Base-by-base conservation (phyloP, 2,797 vertebrate species). In the Philypnodon macrostomus region DNA sequence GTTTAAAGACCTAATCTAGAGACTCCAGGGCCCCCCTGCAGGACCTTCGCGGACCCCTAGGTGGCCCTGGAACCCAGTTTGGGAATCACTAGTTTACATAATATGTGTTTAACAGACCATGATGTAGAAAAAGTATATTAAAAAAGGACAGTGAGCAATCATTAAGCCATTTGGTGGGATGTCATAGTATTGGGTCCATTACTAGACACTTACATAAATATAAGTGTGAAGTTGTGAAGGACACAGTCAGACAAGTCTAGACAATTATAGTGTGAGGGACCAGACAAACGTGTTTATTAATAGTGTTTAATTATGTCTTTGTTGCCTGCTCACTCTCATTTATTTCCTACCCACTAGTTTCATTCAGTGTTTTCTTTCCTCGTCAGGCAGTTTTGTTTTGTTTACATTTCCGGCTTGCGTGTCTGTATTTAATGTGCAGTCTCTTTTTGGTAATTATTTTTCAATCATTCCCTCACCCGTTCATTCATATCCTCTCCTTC, bases 281-380 rank as follows among this genome's bases (percentile, higher is more conserved):
- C 50, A 75, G 76, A 48, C 61, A 35, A 83, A 86, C 80, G 79
- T 37, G 76, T 86, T 83, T 60, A 56, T 70, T 63, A 41, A 54
- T 81, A 56, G 35, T 37, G 40, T 26, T 8, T 68, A 40, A 44
- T 66, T 31, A 21, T 13, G 12, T 23, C 18, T 18, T 23, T 19
- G 16, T n/a, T 12, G 16, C 47, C 41, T 49, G 49, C 23, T 23
- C 31, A 42, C 18, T 56, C 17, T 39, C 17, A 49, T 55, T 75
- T 56, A 67, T 47, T 63, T 33, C 61, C 32, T 39, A n/a, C 55
- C 50, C 35, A 55, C 41, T 56, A 21, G 16, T 33, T 57, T 26
- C 32, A 14, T 14, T 15, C 31, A 10, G 35, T 56, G 48, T 45
- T 50, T 54, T 23, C 60, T 61, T 35, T 24, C 33, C 35, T 31